Evolutionary conservation across 2,113 vertebrate species (phyloP), one percentile per base, ranked within the genome.

Genomic region (Erythrolamprus reginae): DNA sequence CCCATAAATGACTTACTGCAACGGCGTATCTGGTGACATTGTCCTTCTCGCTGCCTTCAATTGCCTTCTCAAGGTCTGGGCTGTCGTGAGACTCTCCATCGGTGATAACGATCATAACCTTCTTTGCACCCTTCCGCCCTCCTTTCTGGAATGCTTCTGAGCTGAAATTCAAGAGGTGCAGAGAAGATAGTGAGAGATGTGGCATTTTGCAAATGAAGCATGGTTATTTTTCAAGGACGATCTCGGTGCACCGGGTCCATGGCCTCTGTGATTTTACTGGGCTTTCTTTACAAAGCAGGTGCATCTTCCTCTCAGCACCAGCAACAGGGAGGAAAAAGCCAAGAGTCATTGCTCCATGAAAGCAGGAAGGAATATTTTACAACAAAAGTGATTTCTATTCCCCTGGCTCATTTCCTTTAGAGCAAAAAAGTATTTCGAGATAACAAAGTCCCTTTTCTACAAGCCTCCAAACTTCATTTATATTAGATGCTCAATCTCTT

Each of bases 81-180:
- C 98, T 99, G 97, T 99, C 99, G 0, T 99, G 99, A 13, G 99
- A 99, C 89, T 99, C 99, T 55, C 99, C 99, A 0, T 99, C 99
- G 3, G 99, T 99, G 95, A 99, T 99, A 77, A 99, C 98, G 21
- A 99, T 98, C 98, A 99, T 99, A 93, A 99, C 99, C 89, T 99
- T 98, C 96, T 98, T 98, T 88, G 99, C 98, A 0, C 98, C 99
- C 47, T 98, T 98, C 19, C 99, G 97, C 28, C 98, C 98, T 0
- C 99, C 99, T 4, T 98, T 98, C 94, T 97, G 97, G 94, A 99
- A 99, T 1, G 98, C 99, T 95, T 98, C 97, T 0, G 98, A 97
- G 89, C 98, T 98, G 96, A 87, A 96, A 96, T 42, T 52, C 65
- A 55, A 96, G 88, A 94, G 90, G 91, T 6, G 89, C 47, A 82